Conservation (phyloP, 92 coral and sea anemone species). For the Epizoanthus stellaris region DNA sequence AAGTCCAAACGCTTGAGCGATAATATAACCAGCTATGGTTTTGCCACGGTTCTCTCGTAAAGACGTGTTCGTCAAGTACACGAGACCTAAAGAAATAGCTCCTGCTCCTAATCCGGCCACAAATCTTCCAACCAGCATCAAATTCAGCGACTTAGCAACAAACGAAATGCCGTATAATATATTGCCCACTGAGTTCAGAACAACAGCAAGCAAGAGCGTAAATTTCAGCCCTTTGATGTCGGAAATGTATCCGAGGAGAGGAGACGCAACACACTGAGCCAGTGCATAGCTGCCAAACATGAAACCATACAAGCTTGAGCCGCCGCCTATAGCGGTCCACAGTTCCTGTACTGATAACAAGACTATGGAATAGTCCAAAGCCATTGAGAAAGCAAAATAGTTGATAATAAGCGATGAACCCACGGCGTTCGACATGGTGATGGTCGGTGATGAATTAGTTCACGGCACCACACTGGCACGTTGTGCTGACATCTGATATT, state of each 20-base stretch:
- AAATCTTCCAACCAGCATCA: conserved; percentile 84
- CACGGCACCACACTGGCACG: too few species aligned
- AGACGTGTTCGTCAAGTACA: conserved; percentile 89
- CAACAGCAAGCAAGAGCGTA: conserved; percentile 76
- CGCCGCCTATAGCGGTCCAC: conserved; percentile 85
- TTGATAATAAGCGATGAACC: conserved; percentile 79
- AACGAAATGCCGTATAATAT: conserved; percentile 80
- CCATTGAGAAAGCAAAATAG: conserved; percentile 93
- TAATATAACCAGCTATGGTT: conserved; percentile 81
- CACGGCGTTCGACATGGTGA: conserved; percentile 61
- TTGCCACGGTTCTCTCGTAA: conserved; percentile 88
- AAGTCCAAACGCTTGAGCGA: conserved; percentile 90
- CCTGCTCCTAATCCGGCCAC: conserved; percentile 96
- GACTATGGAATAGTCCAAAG: conserved; percentile 87
- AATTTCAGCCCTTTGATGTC: conserved; percentile 93
- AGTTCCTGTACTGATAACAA: conserved; percentile 81
- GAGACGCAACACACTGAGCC: conserved; percentile 86
- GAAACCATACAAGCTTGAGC: conserved; percentile 72
- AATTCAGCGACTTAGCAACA: conserved; percentile 73
- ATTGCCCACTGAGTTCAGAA: conserved; percentile 84
- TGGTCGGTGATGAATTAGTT: too few species aligned
- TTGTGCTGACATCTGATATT: conserved; percentile 30
- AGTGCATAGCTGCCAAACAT: conserved; percentile 95
- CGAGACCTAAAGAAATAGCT: conserved; percentile 80
- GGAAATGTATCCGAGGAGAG: conserved; percentile 90